Evolutionary conservation across 2,113 vertebrate genomes (phyloP), one percentile per base, ranked within the genome.

Genomic region (Colaptes auratus): DNA sequence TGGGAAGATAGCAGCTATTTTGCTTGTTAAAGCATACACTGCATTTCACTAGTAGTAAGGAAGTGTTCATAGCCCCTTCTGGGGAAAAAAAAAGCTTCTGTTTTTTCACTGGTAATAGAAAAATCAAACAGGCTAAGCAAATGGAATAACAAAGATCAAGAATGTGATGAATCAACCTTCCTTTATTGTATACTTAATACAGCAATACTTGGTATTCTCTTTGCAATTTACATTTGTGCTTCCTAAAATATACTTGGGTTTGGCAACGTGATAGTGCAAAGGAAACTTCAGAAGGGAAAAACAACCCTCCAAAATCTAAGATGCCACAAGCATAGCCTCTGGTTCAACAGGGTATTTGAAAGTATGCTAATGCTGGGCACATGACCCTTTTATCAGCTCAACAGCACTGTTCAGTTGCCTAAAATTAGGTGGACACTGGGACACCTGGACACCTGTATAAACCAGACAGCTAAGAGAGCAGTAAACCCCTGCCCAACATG

Each of bases 1-100:
- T 59, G 86, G 83, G 94, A 76, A 93, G 93, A 96, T 12, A 88
- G 83, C 15, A 95, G 91, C 73, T 90, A 88, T 82, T 96, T 87
- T 61, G 83, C 86, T 95, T 2, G 0, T 90, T 95, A 93, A 88
- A 94, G 86, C 82, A 85, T 27, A 66, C 60, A 88, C 63, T 73
- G 82, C 63, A 78, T 88, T 93, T 96, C 59, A 79, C 55, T 80
- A 78, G 79, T 60, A 86, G 82, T 72, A 95, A 82, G 30, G 67
- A 85, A 89, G 66, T 65, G 46, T 61, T 86, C 80, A 85, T 33
- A 93, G 86, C 64, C 65, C 66, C 33, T 86, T 90, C 76, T 84
- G 39, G 88, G 88, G 63, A 53, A 77, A 91, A 90, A 80, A 67
- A 56, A 64, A 75, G 35, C 30, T 86, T 86, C 79, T 78, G 10